Evolutionary conservation across 2,888 invertebrate species (phyloP).

Genomic region (Chrysina gloriosa): DNA sequence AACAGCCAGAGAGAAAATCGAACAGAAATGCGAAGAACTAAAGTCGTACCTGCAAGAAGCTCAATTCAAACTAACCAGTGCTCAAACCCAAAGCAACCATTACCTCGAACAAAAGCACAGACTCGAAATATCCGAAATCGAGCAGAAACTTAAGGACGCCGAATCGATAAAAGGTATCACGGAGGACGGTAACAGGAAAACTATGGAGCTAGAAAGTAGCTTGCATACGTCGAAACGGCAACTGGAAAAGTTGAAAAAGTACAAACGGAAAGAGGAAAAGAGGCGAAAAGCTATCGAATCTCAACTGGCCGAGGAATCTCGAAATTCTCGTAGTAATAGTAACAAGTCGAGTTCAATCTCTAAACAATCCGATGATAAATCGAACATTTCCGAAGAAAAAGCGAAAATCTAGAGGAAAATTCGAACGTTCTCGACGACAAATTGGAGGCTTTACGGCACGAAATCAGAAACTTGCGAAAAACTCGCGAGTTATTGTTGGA

Average conservation of each 20-base stretch:
- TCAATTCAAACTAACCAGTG: constrained; percentile 69
- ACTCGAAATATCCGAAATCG: constrained; percentile 64
- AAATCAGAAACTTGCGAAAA: constrained; percentile 82
- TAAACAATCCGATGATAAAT: constrained; percentile 24
- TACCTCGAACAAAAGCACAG: constrained; percentile 57
- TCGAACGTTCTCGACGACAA: constrained; percentile 53
- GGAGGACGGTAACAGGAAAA: constrained; percentile 73
- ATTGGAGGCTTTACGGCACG: constrained; percentile 75
- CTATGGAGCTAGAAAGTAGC: constrained; percentile 79
- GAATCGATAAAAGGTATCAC: constrained; percentile 65
- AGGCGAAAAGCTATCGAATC: constrained; percentile 34
- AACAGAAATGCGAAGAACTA: constrained; percentile 73
- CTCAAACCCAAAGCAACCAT: constrained; percentile 62
- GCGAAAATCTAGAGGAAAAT: constrained; percentile 13
- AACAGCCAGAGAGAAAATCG: constrained; percentile 70
- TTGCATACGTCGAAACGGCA: constrained; percentile 80
- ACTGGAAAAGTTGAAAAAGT: constrained; percentile 79
- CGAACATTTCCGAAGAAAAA: constrained; percentile 11
- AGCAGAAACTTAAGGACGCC: constrained; percentile 62
- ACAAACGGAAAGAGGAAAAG: constrained; percentile 80
- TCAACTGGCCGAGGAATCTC: constrained; percentile 33
- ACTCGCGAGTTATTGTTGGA: constrained; percentile 83
- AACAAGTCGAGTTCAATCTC: constrained; percentile 25
- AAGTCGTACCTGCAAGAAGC: constrained; percentile 72
- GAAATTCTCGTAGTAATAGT: neutral